Base-by-base conservation (phyloP, 2,888 invertebrate genomes). In the Agrotis exclamationis region DNA sequence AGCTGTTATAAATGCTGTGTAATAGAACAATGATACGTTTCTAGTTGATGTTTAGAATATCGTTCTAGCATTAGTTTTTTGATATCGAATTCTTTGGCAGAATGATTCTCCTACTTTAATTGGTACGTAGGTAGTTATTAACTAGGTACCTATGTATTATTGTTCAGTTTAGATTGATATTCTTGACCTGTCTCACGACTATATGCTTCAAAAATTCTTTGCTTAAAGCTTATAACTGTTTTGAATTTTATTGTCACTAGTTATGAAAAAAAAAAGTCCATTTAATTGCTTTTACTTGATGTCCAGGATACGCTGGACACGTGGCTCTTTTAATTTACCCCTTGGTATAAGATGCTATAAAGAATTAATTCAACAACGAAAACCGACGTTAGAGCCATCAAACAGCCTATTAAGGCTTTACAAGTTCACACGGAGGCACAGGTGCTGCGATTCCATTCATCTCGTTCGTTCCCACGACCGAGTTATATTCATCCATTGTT, bases 361-460 rank as follows among this genome's bases (percentile, higher is more conserved):
- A 24, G 20, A 75, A 75, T 75, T 63, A 80, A 60, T 56, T 33
- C n/a, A 60, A 76, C 28, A 47, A 13, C 18, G 11, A 59, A 47
- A 76, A 59, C 47, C 56, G 56, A 73, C 67, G 68, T 75, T 73
- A 64, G 13, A 70, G 33, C 60, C 60, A 75, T 71, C 60, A 77
- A 77, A 71, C 69, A 63, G 68, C 74, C 66, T 85, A 76, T 76
- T 60, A 70, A 84, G 85, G 86, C 76, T 80, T 70, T 45, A 65
- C 62, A 73, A 74, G 70, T 79, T 85, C 78, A 84, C 84, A 79
- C 73, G 72, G 79, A 73, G 82, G 77, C 91, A 94, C 95, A 95
- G 95, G 95, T 95, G 95, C 82, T 86, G 86, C 85, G 87, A 88
- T 90, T 90, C 91, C 92, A 94, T 90, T 85, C 87, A 88, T 80